A percentile compares a stretch with the other conserved stretches of the same genome.
Evolutionary conservation across 2,797 vertebrate species (phyloP).

Genomic region (Botia kubotai): DNA sequence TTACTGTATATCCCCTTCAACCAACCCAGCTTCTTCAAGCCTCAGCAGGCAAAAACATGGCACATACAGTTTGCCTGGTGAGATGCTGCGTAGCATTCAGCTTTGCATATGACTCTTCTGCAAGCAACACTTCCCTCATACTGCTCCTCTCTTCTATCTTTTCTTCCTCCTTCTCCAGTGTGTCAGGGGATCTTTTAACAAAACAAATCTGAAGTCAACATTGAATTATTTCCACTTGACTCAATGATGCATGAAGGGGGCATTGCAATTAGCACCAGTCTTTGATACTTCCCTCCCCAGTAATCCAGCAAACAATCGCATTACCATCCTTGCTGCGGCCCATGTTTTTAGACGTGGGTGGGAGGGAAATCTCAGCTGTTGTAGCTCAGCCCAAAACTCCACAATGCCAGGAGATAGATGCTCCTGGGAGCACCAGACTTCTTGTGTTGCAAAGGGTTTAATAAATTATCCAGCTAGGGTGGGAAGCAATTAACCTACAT

Average conservation of each 20-base stretch:
- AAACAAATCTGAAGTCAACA: slow-evolving; percentile 71
- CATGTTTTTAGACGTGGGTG: slow-evolving; percentile 12
- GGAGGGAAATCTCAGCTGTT: slow-evolving; percentile 22
- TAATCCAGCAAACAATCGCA: slow-evolving; percentile 71
- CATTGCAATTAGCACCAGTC: slow-evolving; percentile 62
- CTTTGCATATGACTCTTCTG: neutral
- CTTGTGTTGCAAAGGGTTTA: slow-evolving; percentile 56
- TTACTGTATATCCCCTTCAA: neutral
- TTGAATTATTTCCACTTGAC: slow-evolving; percentile 77
- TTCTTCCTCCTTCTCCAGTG: slow-evolving; percentile 58
- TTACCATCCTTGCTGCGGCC: slow-evolving; percentile 61
- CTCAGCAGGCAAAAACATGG: slow-evolving; percentile 4
- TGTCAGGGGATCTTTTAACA: slow-evolving; percentile 69
- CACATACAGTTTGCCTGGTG: neutral
- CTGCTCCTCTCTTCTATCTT: slow-evolving; percentile 50
- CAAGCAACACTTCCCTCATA: slow-evolving; percentile 28
- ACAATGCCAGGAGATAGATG: slow-evolving; percentile 47
- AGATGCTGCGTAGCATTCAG: slow-evolving; percentile 5
- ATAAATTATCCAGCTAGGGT: slow-evolving; percentile 61
- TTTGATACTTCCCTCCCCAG: slow-evolving; percentile 61
- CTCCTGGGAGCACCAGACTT: slow-evolving; percentile 54
- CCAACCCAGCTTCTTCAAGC: neutral
- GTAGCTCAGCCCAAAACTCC: slow-evolving; percentile 22
- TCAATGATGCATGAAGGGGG: slow-evolving; percentile 71
- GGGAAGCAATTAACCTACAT: slow-evolving; percentile 58